Base-by-base conservation (phyloP, 2,113 vertebrate genomes). In the Cyrtonyx montezumae region DNA sequence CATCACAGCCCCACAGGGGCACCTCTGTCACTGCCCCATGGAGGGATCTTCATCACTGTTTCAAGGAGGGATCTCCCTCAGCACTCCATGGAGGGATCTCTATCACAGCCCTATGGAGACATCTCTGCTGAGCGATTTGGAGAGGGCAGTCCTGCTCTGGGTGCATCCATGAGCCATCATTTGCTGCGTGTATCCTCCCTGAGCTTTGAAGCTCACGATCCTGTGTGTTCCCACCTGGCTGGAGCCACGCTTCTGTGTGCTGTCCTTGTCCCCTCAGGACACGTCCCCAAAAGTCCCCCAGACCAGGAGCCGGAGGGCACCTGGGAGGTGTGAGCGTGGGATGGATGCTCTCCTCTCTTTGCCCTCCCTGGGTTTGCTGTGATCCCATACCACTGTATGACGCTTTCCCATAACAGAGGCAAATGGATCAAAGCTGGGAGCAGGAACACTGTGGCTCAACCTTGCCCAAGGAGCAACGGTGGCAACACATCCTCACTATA, bases 141-240 rank as follows among this genome's bases (percentile, higher is more conserved):
- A 13, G 15, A 16, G 13, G 11, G 0, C 66, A 62, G 42, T 43
- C 34, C 22, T 1, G 1, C 46, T 13, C 20, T 0, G 1, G 7
- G 37, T 16, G 10, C 4, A 53, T 68, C 36, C 37, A 30, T 30
- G 46, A 21, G 13, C 7, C 26, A 7, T 40, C 3, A 0, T 22
- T 73, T 49, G 53, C 56, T 40, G 14, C 1, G 0, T 13, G 13
- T 53, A 73, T 83, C 48, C 28, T 68, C 26, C 25, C 48, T 75
- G 62, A 58, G n/a, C 48, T 68, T 22, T 1, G 1, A 21, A 66
- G 66, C 11, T 0, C 26, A 20, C 20, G 36, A 11, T 63, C 43
- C 55, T 1, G 0, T 21, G 36, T 26, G 21, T 36, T 75, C 56
- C 26, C n/a, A 16, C 37, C 34, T 43, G 28, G 17, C 30, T 42